Base-by-base conservation (phyloP, 2,113 vertebrate species). In the Gasterosteus nipponicus region DNA sequence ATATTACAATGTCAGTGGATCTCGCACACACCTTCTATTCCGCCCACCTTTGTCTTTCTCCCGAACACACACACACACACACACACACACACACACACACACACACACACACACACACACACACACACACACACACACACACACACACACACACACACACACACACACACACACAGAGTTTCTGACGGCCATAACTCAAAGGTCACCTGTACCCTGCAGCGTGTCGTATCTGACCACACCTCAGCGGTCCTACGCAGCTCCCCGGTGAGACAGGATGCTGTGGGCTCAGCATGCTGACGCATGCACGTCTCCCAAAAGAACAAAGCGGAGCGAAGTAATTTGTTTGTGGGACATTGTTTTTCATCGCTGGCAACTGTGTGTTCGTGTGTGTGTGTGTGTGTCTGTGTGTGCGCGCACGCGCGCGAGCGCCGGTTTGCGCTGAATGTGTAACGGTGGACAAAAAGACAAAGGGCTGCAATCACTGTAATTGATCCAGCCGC, bases 241-340 rank as follows among this genome's bases (percentile, higher is more conserved):
- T 88, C 86, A 87, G 81, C 86, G 86, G 87, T 88, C 90, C 86
- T 81, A 81, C 84, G 83, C 86, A 78, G 60, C 83, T 90, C 91
- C 91, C 89, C 89, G 89, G 91, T 92, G 89, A 87, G 84, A 58
- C 33, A 61, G 78, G 86, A 90, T 86, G 89, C 88, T 88, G 89
- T 86, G 87, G 83, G 86, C 86, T 90, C 88, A 89, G 89, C 88
- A 91, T 90, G 91, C 89, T 89, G 91, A 91, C 82, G 88, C 86
- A 78, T 84, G 84, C 89, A 82, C 6, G 72, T 76, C 86, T 83
- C 69, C 80, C 51, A 49, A 86, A 85, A 88, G 77, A 85, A 85
- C 88, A 73, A 80, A 88, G 84, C 49, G 26, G 47, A 54, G 76
- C 79, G 75, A 85, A 75, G 79, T 84, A 76, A 86, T 87, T 88